Evolutionary conservation across 2,113 vertebrate genomes (phyloP).

Genomic region (Pseudopodoces humilis): DNA sequence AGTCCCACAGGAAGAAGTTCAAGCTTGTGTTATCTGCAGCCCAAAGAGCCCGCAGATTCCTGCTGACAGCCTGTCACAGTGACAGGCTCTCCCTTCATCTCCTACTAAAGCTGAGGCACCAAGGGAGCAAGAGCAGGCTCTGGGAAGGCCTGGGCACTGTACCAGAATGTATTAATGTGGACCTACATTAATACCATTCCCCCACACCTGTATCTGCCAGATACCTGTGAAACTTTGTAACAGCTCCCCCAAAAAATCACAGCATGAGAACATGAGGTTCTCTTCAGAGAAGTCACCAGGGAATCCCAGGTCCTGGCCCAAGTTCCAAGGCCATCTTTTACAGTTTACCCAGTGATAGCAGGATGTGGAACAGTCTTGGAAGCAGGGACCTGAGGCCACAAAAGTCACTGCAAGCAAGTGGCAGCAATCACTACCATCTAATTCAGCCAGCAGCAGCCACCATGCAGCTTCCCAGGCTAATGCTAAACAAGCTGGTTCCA

Average conservation of each 20-base stretch:
- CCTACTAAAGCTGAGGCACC: background rate
- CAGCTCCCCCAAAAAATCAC: rapidly evolving
- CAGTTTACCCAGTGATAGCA: background rate
- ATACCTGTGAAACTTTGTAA: background rate
- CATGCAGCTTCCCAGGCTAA: background rate
- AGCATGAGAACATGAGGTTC: background rate
- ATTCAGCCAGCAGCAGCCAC: background rate
- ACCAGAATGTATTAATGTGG: background rate
- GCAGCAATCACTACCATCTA: background rate
- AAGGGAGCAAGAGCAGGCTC: background rate
- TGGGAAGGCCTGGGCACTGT: background rate
- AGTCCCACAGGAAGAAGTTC: background rate
- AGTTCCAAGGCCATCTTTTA: background rate
- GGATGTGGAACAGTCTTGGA: background rate
- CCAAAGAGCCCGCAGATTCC: background rate
- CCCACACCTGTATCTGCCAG: background rate
- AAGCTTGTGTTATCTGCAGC: background rate
- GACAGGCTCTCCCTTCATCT: background rate
- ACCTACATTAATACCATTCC: background rate
- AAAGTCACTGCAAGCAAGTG: background rate
- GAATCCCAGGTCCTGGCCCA: background rate
- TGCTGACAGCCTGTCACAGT: background rate
- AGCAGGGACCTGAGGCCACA: background rate
- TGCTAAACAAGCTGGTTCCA: background rate
- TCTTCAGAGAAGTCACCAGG: background rate